phyloP scores from a whole-genome alignment of 2,797 vertebrate genomes.

The Pachyuromys duprasi region DNA sequence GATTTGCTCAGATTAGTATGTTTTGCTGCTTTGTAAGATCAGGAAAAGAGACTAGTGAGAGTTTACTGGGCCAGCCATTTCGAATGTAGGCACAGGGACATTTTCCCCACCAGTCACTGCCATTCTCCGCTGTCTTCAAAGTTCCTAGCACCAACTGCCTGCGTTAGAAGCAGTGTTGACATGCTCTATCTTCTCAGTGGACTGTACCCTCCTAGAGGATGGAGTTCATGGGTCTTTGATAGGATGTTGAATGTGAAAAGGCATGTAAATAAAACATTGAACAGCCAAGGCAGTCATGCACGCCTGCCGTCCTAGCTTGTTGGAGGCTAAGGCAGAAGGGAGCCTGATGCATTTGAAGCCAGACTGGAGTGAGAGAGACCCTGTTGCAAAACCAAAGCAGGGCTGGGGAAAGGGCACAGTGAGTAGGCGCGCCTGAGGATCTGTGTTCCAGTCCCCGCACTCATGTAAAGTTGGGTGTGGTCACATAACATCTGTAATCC shows the following conservation, averaged over 20 bases:
- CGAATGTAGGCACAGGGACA: neutral
- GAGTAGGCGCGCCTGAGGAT: too few relatives aligned
- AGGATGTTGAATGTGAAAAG: neutral
- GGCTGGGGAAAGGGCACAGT: neutral
- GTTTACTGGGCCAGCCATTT: neutral
- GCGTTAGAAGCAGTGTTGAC: neutral
- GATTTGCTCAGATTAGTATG: neutral
- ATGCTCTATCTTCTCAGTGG: neutral
- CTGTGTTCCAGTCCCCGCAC: neutral
- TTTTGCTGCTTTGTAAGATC: slow-evolving; percentile 1
- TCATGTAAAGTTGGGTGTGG: neutral
- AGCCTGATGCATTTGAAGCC: neutral
- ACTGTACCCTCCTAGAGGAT: neutral
- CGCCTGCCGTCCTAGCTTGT: neutral
- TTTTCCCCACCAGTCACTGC: neutral
- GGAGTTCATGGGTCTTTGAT: neutral
- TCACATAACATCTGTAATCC: neutral
- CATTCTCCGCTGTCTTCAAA: neutral
- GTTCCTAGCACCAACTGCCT: neutral
- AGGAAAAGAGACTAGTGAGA: neutral
- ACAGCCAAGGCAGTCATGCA: neutral
- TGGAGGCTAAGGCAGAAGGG: neutral
- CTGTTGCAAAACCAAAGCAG: neutral
- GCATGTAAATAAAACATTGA: neutral
- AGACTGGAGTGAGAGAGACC: neutral